phyloP scores from a whole-genome alignment of 1,140 invertebrate genomes.

The Hormaphis cornu region DNA sequence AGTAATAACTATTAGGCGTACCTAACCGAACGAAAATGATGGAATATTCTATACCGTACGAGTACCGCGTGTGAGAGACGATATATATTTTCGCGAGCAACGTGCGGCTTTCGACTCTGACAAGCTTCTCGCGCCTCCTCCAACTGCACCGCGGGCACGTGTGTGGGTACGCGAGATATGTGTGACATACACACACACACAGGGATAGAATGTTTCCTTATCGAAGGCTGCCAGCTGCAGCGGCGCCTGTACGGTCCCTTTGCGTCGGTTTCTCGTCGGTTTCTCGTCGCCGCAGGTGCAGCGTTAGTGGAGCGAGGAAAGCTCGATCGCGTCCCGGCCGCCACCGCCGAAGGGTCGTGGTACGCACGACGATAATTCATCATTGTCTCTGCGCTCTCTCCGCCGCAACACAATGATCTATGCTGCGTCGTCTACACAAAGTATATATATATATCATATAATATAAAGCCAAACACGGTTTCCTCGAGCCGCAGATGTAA shows the following conservation, averaged over 20 bases:
- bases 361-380: slow-evolving; percentile 1
- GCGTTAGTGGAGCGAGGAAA: background rate
- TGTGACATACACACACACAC: background rate
- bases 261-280: too few relatives aligned
- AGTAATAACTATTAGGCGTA: too few relatives aligned
- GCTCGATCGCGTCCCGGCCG: slow-evolving; percentile 8
- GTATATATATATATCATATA: too few relatives aligned
- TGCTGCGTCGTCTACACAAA: too few relatives aligned
- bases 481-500: too few relatives aligned
- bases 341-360: background rate
- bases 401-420: too few relatives aligned
- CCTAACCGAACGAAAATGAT: too few relatives aligned
- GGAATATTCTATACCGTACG: too few relatives aligned
- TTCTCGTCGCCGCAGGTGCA: too few relatives aligned
- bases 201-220: too few relatives aligned
- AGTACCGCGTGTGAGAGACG: background rate
- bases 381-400: background rate
- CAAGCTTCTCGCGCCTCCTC: background rate
- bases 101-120: slow-evolving; percentile 25
- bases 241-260: background rate
- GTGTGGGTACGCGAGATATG: too few relatives aligned
- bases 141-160: background rate
- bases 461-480: too few relatives aligned
- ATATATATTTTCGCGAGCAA: slow-evolving; percentile 14
- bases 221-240: slow-evolving; percentile 19